Evolutionary conservation across 2,888 invertebrate species (phyloP).

Genomic region (Oxystoma pomonae): DNA sequence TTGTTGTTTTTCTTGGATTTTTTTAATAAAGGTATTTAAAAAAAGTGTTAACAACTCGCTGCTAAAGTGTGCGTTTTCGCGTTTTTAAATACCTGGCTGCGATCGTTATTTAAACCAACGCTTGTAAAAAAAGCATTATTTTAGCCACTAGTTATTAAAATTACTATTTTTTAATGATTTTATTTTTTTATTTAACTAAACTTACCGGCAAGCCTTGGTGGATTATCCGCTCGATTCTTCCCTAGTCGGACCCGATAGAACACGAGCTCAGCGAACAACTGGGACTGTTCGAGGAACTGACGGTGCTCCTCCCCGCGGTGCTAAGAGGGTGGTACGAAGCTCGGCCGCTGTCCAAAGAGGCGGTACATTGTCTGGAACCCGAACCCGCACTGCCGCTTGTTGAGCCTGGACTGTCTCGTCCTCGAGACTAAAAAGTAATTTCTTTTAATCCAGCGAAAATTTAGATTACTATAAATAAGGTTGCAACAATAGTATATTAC

Average conservation of each 20-base stretch:
- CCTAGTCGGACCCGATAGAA: conserved; percentile 67
- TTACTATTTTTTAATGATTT: too few species aligned
- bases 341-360: conserved; percentile 86
- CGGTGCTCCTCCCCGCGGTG: conserved; percentile 47
- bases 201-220: conserved; percentile 66
- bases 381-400: conserved; percentile 85
- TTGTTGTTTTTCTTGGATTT: too few species aligned
- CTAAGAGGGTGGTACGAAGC: conserved; percentile 71
- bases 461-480: conserved; percentile 38
- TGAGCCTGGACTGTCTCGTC: conserved; percentile 86
- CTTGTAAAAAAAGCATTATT: too few species aligned
- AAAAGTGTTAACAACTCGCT: too few species aligned
- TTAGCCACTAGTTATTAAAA: too few species aligned
- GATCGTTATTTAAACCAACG: too few species aligned
- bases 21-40: too few species aligned
- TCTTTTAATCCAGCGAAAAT: too few species aligned
- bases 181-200: too few species aligned
- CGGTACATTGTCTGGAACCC: conserved; percentile 85
- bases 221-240: conserved; percentile 68
- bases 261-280: conserved; percentile 74
- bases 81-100: too few species aligned
- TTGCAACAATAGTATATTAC: too few species aligned
- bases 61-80: too few species aligned
- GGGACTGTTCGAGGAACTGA: conserved; percentile 56
- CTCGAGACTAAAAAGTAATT: conserved; percentile 87